Conservation (phyloP, 2,113 vertebrate species). For the Chrysochloris asiatica region DNA sequence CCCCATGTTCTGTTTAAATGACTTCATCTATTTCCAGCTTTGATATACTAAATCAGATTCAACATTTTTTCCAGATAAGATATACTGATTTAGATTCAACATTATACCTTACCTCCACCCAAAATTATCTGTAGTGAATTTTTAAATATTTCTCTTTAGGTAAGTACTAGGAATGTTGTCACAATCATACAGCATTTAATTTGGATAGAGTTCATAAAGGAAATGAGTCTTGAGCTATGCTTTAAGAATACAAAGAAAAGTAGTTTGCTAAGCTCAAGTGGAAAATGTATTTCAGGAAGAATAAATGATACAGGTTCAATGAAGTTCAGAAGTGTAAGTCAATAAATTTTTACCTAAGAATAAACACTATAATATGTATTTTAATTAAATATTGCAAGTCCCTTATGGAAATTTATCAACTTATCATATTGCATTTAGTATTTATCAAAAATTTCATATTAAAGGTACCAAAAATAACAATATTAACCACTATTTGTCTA, state of each 20-base stretch:
- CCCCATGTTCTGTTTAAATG: too few relatives aligned
- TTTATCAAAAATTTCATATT: neutral
- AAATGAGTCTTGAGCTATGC: neutral
- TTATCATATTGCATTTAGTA: too few relatives aligned
- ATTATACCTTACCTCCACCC: neutral
- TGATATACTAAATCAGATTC: too few relatives aligned
- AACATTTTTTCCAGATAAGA: too few relatives aligned
- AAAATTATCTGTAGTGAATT: slow-evolving; percentile 33
- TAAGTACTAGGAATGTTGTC: neutral
- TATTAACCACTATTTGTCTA: neutral
- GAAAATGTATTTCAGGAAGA: neutral
- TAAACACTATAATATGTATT: neutral
- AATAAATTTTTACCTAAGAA: neutral
- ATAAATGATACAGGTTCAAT: neutral
- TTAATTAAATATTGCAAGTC: neutral
- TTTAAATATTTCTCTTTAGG: neutral
- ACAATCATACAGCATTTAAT: neutral
- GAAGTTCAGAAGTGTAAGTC: neutral
- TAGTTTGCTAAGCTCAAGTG: neutral
- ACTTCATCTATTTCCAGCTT: neutral
- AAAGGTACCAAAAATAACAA: neutral
- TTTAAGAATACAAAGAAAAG: neutral
- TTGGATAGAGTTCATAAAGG: neutral
- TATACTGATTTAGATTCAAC: too few relatives aligned
- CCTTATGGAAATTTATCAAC: too few relatives aligned